Evolutionary conservation across 2,113 vertebrate species (phyloP).

Genomic region (Clarias batrachus): DNA sequence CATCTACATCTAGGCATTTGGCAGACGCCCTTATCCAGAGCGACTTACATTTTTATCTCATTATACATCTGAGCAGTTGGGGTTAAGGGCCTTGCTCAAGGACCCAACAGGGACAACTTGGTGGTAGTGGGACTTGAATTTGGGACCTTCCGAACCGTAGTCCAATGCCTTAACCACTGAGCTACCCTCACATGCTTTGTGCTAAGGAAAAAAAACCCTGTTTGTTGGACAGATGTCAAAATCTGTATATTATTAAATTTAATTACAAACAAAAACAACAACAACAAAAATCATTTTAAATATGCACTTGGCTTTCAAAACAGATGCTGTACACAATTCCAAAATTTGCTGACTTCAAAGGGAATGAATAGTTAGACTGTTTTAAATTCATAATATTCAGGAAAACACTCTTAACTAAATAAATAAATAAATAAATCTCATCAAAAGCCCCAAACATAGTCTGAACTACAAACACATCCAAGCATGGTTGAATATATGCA

Average conservation of each 20-base stretch:
- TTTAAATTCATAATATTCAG: slow-evolving; percentile 22
- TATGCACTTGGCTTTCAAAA: slow-evolving; percentile 32
- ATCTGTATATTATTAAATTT: slow-evolving; percentile 26
- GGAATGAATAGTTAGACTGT: slow-evolving; percentile 21
- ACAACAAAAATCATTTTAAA: slow-evolving; percentile 1
- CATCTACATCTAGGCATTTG: no score
- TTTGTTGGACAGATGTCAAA: slow-evolving; percentile 24
- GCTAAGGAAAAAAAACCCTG: neutral
- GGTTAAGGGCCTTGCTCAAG: no score
- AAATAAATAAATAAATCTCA: neutral
- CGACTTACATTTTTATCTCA: no score
- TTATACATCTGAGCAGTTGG: no score
- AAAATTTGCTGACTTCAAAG: slow-evolving; percentile 35
- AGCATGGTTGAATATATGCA: neutral
- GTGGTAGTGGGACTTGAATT: no score
- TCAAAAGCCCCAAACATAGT: neutral
- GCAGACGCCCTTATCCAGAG: no score
- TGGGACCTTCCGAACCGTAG: no score
- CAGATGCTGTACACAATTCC: slow-evolving; percentile 23
- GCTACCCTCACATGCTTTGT: neutral
- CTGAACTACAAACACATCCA: neutral
- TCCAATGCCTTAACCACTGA: no score
- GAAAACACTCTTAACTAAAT: neutral
- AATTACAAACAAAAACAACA: slow-evolving; percentile 9
- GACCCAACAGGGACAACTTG: no score